These are phyloP conservation scores for Pterocles orientalis DNA, from an alignment of 2,113 vertebrate genomes.

Conservation along the genomic window DNA sequence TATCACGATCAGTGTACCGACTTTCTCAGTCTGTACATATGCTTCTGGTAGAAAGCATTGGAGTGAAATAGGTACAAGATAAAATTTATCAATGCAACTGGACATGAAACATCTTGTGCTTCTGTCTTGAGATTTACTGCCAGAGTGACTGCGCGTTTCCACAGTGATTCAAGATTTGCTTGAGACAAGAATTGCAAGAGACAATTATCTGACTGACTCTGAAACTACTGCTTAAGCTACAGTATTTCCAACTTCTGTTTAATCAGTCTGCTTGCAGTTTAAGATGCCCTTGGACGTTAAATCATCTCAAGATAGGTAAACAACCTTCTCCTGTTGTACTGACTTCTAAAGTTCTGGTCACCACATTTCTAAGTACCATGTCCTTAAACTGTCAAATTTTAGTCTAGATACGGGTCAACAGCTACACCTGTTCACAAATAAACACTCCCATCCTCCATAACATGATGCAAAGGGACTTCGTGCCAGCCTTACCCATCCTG, in stretches of 20 bases:
- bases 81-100: background rate
- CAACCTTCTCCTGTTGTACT: background rate
- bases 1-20: accelerated
- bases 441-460: background rate
- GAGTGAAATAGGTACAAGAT: background rate
- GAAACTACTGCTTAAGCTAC: background rate
- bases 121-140: background rate
- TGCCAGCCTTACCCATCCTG: background rate
- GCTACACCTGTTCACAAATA: background rate
- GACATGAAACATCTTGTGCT: background rate
- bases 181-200: background rate
- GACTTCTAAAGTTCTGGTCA: background rate
- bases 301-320: background rate
- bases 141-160: background rate
- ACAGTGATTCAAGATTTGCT: background rate
- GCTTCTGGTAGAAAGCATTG: background rate
- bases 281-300: background rate
- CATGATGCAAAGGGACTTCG: background rate
- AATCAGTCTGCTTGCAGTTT: background rate
- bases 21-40: background rate
- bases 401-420: background rate
- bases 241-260: background rate
- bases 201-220: background rate
- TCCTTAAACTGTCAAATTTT: background rate
- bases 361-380: background rate